Base-by-base conservation (phyloP, 2,888 invertebrate genomes). In the Oscheius myriophilus region DNA sequence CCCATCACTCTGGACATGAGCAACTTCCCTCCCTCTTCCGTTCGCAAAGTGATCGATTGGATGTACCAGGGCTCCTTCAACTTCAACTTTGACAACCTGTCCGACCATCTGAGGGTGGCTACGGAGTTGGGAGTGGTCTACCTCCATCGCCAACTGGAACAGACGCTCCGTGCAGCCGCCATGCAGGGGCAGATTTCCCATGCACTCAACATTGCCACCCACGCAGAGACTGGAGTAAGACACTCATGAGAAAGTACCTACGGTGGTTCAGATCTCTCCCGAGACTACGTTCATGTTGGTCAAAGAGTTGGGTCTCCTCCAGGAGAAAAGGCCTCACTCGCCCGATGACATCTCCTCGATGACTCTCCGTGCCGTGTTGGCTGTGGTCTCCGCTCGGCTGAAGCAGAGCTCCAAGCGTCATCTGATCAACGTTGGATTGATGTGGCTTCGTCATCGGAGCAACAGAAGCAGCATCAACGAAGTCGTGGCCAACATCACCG, bases 1-100 rank as follows among this genome's bases (percentile, higher is more conserved):
- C 61, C 61, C n/a, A 12, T 61, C 25, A 25, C 49, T n/a, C 12
- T 61, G 61, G 61, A 61, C 49, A 14, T 61, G 18, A 46, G 49
- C 23, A 1, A 21, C n/a, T 61, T 46, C 33, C 49, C 45, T 12
- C 18, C 61, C 1, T 12, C 7, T 18, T 26, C 49, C 6, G 49
- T 61, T 12, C 61, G 33, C 16, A 46, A 52, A 18, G 39, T 63
- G 12, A 39, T 52, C 52, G 53, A 53, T 23, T 63, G 63, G 63
- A 52, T 63, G 63, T 63, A 63, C 63, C 16, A 18, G 12, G 63
- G 52, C 46, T 16, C 26, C 2, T 11, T 39, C 33, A 25, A n/a
- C 49, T 33, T 45, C 61, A n/a, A 18, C 6, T 39, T 49, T 21
- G 33, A 25, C 12, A 12, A 46, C 26, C 61, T 61, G 39, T 26